Evolutionary conservation across 92 coral and sea anemone genomes (phyloP), one percentile per base, ranked within the genome.

Genomic region (Umimayanthus kanabou): DNA sequence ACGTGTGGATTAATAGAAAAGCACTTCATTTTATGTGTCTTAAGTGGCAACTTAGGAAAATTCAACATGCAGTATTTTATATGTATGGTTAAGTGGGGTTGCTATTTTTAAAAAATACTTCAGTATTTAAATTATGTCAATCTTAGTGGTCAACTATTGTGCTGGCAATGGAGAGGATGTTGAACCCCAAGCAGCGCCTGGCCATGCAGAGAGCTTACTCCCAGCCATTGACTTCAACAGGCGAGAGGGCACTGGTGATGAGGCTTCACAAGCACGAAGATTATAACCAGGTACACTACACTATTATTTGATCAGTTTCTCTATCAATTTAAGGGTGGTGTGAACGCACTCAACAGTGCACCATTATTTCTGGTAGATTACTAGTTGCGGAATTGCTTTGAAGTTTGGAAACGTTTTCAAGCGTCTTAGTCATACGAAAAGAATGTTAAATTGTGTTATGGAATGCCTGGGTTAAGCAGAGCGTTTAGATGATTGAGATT

Each of bases 61-160:
- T 47, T 47, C 53, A 47, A 47, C 53, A 6, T 47, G 53, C 45
- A 42, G 5, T 42, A 42, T 42, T 42, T 42, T 6, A 4, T 42
- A 4, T 47, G 50, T 47, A 53, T 2, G 14, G 11, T 13, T 53
- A 7, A 53, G 58, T 53, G 20, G 0, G 58, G 18, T 53, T 1
- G 20, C 20, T 13, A 53, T 53, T 53, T 16, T 2, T 11, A 13
- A 13, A 53, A 2, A 53, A 15, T 18, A 53, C 58, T 53, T 53
- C 58, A 13, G 42, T 58, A 30, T 16, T 69, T 67, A 50, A 39
- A 13, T 5, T 53, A 11, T 40, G 29, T 77, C 53, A n/a, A 61
- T 9, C 81, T 15, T 75, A 95, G 98, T 95, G 98, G 98, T 92
- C 94, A 28, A 86, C 93, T 70, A 91, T 95, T 67, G 98, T 95